phyloP scores from a whole-genome alignment of 2,888 invertebrate species.

The Parascotia fuliginaria region DNA sequence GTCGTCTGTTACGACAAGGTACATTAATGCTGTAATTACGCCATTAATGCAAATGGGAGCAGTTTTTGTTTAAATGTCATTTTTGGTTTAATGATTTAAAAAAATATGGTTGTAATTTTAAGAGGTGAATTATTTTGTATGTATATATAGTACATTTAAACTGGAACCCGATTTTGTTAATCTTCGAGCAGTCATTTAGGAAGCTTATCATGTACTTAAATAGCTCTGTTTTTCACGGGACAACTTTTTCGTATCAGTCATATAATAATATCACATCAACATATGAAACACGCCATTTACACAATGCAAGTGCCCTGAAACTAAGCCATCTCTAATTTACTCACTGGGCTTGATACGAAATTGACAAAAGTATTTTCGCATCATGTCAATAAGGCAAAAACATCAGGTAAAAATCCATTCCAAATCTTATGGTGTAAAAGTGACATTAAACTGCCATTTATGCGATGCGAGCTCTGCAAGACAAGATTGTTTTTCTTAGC shows the following conservation, averaged over 20 bases:
- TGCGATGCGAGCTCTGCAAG: neutral
- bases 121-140: conserved; percentile 30
- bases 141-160: conserved; percentile 8
- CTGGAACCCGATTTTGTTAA: conserved; percentile 10
- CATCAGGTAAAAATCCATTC: neutral
- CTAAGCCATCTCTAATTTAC: neutral
- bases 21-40: too few species aligned
- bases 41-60: conserved; percentile 22
- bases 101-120: conserved; percentile 42
- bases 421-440: neutral
- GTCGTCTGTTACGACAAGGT: too few species aligned
- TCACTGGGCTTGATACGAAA: too few species aligned
- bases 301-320: neutral
- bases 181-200: neutral
- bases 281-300: neutral
- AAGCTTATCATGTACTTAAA: neutral
- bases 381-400: neutral
- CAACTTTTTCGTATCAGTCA: neutral
- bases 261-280: neutral
- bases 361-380: too few species aligned
- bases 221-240: neutral
- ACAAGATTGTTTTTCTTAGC: neutral
- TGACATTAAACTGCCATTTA: neutral
- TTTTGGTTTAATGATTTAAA: conserved; percentile 8
- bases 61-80: conserved; percentile 26